Evolutionary conservation across 2,797 vertebrate genomes (phyloP).

Genomic region (Notoglanidium macrostoma): DNA sequence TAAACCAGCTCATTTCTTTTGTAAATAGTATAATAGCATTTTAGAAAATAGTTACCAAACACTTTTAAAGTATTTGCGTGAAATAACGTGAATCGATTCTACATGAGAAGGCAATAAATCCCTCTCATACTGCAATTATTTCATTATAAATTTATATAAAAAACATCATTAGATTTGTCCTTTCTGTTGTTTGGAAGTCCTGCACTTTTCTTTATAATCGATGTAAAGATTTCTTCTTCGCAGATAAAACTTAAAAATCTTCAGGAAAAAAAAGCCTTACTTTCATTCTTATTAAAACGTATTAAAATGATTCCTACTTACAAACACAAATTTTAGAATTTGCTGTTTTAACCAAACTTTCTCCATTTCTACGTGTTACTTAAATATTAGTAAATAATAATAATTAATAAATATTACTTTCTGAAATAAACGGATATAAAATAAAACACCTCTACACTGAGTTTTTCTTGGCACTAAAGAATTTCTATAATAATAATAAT

Average conservation of each 20-base stretch:
- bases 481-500: neutral
- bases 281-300: neutral
- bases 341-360: neutral
- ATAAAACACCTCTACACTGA: too few relatives aligned
- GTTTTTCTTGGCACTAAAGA: neutral
- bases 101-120: neutral
- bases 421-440: too few relatives aligned
- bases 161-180: neutral
- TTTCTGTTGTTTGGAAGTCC: neutral
- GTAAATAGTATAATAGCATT: neutral
- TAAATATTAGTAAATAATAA: too few relatives aligned
- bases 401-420: too few relatives aligned
- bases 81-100: neutral
- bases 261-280: neutral
- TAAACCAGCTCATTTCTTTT: neutral
- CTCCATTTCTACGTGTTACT: too few relatives aligned
- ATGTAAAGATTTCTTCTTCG: neutral
- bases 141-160: neutral
- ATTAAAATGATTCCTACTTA: neutral
- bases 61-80: neutral
- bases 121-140: neutral
- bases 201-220: neutral
- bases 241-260: neutral
- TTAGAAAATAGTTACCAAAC: neutral
- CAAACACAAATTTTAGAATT: neutral